A percentile compares a stretch with the other conserved stretches of the same genome.
phyloP scores from a whole-genome alignment of 2,113 vertebrate genomes.

The Pyrgilauda ruficollis region DNA sequence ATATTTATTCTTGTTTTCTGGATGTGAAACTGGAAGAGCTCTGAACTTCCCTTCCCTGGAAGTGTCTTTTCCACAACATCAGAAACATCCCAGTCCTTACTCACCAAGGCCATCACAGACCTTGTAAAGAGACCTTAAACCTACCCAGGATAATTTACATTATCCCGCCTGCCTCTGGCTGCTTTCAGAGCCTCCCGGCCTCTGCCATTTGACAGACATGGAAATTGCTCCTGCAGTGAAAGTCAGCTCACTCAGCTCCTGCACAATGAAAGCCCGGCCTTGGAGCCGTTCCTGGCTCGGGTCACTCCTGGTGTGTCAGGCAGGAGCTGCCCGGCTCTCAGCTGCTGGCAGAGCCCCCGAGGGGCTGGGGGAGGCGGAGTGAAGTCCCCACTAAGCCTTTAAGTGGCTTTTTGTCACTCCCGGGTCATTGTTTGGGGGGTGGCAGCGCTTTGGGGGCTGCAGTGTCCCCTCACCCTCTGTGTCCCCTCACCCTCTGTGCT shows the following conservation, averaged over 20 bases:
- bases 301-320: background rate
- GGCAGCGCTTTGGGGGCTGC: background rate
- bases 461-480: background rate
- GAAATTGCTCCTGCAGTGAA: background rate
- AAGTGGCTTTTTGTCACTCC: background rate
- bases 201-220: background rate
- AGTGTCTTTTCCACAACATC: background rate
- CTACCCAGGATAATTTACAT: background rate
- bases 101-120: background rate
- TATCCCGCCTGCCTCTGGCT: background rate
- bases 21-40: background rate
- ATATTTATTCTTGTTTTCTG: background rate
- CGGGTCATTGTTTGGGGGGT: background rate
- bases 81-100: background rate
- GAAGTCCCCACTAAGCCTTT: background rate
- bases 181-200: background rate
- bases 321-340: background rate
- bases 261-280: background rate
- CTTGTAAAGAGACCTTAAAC: background rate
- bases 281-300: background rate
- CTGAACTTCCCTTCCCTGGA: background rate
- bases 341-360: background rate
- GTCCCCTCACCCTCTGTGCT: background rate
- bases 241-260: background rate
- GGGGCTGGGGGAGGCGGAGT: background rate